Conservation (phyloP, 2,888 invertebrate species). For the Drosophila buzzatii region DNA sequence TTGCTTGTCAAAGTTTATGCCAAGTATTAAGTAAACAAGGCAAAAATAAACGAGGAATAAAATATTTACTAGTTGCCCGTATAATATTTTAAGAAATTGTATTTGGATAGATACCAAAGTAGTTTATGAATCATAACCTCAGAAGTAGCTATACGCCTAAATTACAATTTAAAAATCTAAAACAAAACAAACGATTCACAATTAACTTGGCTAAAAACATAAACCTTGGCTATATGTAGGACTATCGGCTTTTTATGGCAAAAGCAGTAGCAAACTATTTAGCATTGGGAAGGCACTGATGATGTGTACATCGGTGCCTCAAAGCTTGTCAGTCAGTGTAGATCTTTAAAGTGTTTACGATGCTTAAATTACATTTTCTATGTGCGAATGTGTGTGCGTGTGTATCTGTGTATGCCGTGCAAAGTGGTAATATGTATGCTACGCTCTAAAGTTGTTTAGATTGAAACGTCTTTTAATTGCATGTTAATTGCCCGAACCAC, state of each 20-base stretch:
- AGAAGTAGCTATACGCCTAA: neutral
- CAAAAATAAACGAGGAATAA: neutral
- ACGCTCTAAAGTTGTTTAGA: conserved; percentile 62
- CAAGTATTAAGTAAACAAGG: neutral
- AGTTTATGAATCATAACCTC: neutral
- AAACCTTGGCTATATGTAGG: conserved; percentile 11
- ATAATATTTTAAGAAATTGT: neutral
- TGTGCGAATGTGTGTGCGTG: conserved; percentile 5
- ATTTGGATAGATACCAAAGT: neutral
- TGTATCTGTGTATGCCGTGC: conserved; percentile 37
- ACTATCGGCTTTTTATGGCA: conserved; percentile 20
- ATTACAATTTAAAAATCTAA: neutral
- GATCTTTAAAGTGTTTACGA: conserved; percentile 56
- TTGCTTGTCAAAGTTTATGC: conserved; percentile 16
- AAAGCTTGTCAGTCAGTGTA: conserved; percentile 45
- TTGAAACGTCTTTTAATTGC: conserved; percentile 82
- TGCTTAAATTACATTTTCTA: conserved; percentile 45
- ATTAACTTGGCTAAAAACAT: conserved; percentile 12
- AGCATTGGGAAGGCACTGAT: conserved; percentile 37
- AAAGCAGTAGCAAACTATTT: conserved; percentile 38
- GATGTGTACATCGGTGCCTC: conserved; percentile 44
- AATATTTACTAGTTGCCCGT: neutral
- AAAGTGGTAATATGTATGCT: conserved; percentile 59
- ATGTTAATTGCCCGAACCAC: conserved; percentile 78
- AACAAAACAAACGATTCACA: neutral